Base-by-base conservation (phyloP, 2,888 invertebrate species). In the Leptinotarsa haldemani region DNA sequence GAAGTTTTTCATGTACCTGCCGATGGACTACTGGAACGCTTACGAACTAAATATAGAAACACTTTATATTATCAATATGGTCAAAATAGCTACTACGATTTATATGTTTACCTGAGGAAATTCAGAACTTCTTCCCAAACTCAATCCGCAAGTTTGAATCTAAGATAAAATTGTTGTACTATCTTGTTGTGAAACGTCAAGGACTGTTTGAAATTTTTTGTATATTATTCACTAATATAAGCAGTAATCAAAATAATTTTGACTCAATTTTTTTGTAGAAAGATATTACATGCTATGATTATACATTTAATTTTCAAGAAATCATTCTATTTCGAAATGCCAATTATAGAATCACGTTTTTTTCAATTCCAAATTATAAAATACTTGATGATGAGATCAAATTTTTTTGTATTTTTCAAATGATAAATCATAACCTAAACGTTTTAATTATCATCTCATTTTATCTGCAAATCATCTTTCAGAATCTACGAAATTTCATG, bases 201-300 rank as follows among this genome's bases (percentile, higher is more conserved):
- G 61, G 61, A 61, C 30, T 61, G 20, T 30, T 40, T 40, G n/a
- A 61, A 61, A 61, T 61, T 61, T 15, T 61, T 61, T 61, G 61
- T 61, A n/a, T 4, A 61, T 61, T n/a, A 30, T 61, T 30, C 25
- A 61, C n/a, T 7, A 61, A 30, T 30, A 61, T 61, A n/a, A 20
- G 22, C 22, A 56, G 56, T 56, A 15, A 22, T 22, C 18, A 56
- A 40, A 40, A 2, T 12, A 40, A 40, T 40, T 40, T 40, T 40
- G 2, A 7, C 40, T 40, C 0, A 40, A 9, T 9, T 40, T 40
- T 25, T 25, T 25, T 25, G 25, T 25, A 25, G 25, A 25, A 25
- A 25, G 5, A 5, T 25, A 25, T 25, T 25, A 25, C 5, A 25
- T 7, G 30, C 30, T 30, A 30, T 30, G 30, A 30, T 30, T 30